A percentile compares a stretch with the other conserved stretches of the same genome.
Evolutionary conservation across 2,888 invertebrate species (phyloP).

Genomic region (Acanthosepion lycidas): DNA sequence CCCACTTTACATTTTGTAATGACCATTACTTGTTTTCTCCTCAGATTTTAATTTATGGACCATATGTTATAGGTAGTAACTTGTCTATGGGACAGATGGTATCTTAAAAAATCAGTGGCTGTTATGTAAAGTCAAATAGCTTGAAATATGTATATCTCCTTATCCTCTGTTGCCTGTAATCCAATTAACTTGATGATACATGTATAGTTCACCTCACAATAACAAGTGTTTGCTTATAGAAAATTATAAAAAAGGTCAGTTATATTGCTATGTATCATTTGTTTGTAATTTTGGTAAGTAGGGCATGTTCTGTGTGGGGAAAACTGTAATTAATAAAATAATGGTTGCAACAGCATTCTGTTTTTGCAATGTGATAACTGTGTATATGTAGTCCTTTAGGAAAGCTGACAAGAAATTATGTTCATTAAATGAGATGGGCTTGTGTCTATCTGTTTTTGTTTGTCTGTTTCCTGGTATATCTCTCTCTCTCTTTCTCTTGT

Average conservation of each 20-base stretch:
- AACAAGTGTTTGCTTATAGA: neutral
- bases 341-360: neutral
- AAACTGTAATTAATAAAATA: neutral
- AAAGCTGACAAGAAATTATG: neutral
- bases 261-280: neutral
- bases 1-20: neutral
- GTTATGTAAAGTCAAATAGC: neutral
- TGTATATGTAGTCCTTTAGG: neutral
- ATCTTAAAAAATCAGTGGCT: neutral
- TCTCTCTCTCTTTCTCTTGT: neutral
- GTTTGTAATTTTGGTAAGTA: neutral
- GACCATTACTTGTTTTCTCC: neutral
- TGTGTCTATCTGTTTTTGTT: neutral
- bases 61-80: neutral
- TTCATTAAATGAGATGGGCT: neutral
- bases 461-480: no score
- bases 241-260: neutral
- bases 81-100: neutral
- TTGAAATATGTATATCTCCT: neutral
- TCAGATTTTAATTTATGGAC: neutral
- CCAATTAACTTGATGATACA: neutral
- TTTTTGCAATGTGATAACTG: neutral
- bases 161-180: neutral
- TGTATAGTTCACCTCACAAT: neutral
- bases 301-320: neutral